Base-by-base conservation (phyloP, 2,797 vertebrate species). In the Sebastes baramenuke region DNA sequence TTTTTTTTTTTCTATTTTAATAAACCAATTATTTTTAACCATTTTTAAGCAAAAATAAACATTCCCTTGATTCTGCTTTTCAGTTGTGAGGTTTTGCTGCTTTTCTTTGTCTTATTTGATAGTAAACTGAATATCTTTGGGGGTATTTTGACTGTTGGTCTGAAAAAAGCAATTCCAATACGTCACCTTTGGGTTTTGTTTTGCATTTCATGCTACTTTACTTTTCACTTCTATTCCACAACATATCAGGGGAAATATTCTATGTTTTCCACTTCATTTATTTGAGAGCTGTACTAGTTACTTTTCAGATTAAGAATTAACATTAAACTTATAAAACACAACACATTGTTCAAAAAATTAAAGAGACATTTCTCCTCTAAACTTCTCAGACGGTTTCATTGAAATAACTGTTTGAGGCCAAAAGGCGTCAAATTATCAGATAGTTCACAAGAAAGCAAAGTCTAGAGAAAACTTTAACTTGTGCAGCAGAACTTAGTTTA, bases 361-460 rank as follows among this genome's bases (percentile, higher is more conserved):
- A 42, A 14, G 38, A 42, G 13, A 42, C 38, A 42, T 42, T 42
- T 42, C 38, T 14, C 1, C 14, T 42, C 14, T 42, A 42, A 16
- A 42, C 38, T 42, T 42, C 38, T 42, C 38, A 42, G 38, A 16
- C 2, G 2, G 14, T 42, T 16, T 42, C 14, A 42, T 42, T 42
- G 1, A 42, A 42, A 42, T 42, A 42, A 42, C 38, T 16, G 14
- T 42, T 42, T 42, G 14, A 16, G 38, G 38, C 38, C 38, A 42
- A 42, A 42, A 20, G 16, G 6, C 0, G 0, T 25, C 11, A 24
- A 30, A 67, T 12, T 0, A 67, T 54, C 14, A 0, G 42, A 2
- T n/a, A 25, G 24, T n/a, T 66, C 30, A 60, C 14, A 56, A 61
- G 18, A 55, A 69, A 22, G 1, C 0, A 18, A 22, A 32, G 25